These are phyloP conservation scores for Callipepla squamata DNA, from an alignment of 2,113 vertebrate species.

Conservation along the genomic window DNA sequence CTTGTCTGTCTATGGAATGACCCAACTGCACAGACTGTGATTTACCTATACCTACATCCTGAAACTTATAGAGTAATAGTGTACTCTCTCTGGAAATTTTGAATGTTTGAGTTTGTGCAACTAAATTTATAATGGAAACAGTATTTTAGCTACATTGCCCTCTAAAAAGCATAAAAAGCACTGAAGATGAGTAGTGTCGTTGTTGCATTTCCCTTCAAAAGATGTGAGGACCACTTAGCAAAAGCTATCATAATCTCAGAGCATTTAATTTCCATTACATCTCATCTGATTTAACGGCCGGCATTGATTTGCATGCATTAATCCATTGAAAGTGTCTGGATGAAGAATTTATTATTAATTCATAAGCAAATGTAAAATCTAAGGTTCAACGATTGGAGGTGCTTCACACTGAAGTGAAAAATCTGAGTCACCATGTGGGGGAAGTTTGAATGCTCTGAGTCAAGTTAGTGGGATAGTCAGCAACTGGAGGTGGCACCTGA, in stretches of 20 bases:
- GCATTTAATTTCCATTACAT: slow-evolving; percentile 11
- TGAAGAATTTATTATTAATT: neutral
- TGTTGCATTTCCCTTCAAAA: neutral
- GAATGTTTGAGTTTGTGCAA: neutral
- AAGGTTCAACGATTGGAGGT: neutral
- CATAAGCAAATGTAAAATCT: neutral
- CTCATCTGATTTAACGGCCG: neutral
- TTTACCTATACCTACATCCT: neutral
- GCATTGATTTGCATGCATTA: neutral
- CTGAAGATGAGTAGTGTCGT: neutral
- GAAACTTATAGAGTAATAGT: neutral
- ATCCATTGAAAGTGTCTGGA: neutral
- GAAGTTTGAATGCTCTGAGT: neutral
- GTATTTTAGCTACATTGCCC: neutral
- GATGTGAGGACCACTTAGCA: neutral
- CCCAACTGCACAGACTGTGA: accelerated
- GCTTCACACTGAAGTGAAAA: neutral
- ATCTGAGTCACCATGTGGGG: slow-evolving; percentile 25
- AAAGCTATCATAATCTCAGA: neutral
- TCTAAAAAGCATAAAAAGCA: neutral
- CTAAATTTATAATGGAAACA: neutral
- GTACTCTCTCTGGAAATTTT: neutral
- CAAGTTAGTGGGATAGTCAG: slow-evolving; percentile 7
- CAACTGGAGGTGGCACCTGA: slow-evolving; percentile 6
- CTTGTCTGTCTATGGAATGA: neutral